Conservation (phyloP, 2,888 invertebrate species). For the Podabrus alpinus region DNA sequence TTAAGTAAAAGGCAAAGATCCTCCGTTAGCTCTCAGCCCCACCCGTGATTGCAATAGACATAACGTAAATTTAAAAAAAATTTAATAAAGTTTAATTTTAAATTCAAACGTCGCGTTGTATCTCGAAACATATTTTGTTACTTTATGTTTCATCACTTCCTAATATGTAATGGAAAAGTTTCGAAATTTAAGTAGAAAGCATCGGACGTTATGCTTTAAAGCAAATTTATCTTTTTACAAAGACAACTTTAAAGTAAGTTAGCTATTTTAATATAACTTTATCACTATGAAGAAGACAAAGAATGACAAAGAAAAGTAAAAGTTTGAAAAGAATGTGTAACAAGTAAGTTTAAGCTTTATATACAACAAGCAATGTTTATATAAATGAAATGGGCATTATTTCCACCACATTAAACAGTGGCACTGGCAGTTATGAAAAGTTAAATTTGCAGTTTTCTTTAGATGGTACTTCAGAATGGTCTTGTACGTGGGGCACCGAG, state of each 20-base stretch:
- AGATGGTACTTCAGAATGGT: background rate
- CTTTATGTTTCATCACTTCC: background rate
- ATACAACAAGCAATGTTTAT: background rate
- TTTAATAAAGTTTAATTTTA: background rate
- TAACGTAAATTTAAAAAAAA: background rate
- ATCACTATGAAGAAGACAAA: background rate
- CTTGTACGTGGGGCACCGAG: background rate
- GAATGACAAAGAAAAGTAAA: background rate
- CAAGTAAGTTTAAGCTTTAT: background rate
- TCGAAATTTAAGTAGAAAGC: background rate
- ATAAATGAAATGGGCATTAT: background rate
- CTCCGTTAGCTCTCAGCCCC: too few relatives aligned
- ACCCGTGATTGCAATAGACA: too few relatives aligned
- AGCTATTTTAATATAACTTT: background rate
- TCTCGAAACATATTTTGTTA: background rate
- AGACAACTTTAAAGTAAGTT: background rate
- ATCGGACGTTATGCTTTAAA: background rate
- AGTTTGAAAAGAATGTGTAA: background rate
- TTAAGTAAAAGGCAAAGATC: too few relatives aligned
- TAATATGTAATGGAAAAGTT: background rate
- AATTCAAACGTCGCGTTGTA: background rate
- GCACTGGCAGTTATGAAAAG: background rate
- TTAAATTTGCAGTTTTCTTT: background rate
- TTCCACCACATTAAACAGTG: background rate
- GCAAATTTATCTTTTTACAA: background rate